Percentiles rank a stretch among this genome's conserved stretches.
These are phyloP conservation scores for Tricholauxania praeusta DNA, from an alignment of 2,888 invertebrate species.

Conservation along the genomic window DNA sequence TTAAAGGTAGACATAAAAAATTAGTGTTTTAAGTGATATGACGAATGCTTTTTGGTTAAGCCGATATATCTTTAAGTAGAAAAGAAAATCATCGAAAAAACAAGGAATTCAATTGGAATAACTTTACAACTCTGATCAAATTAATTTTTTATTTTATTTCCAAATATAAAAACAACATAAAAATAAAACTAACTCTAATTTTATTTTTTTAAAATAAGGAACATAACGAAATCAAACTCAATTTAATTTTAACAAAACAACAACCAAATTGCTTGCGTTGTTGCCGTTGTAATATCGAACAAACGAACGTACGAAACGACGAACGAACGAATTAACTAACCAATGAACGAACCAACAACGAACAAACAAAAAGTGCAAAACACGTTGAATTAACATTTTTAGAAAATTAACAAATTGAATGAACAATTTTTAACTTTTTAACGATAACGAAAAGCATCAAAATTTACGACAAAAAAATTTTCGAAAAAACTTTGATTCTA, in stretches of 20 bases:
- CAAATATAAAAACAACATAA: background rate
- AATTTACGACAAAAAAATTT: slow-evolving; percentile 9
- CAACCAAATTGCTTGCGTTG: too few species aligned
- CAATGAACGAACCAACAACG: slow-evolving; percentile 5
- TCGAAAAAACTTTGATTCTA: slow-evolving; percentile 3
- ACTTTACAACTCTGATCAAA: too few species aligned
- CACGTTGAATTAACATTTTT: slow-evolving; percentile 21
- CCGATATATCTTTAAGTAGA: too few species aligned
- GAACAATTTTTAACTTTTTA: slow-evolving; percentile 5
- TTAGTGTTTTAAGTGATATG: too few species aligned
- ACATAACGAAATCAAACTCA: background rate
- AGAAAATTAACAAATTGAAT: slow-evolving; percentile 14
- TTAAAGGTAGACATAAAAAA: too few species aligned
- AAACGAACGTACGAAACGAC: slow-evolving; percentile 20
- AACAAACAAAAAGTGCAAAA: slow-evolving; percentile 26
- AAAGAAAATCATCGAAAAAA: too few species aligned
- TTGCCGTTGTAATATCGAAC: background rate
- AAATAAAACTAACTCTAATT: background rate
- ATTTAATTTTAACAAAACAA: too few species aligned
- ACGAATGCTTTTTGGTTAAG: too few species aligned
- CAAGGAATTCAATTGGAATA: too few species aligned
- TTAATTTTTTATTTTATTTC: background rate
- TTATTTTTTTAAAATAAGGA: background rate
- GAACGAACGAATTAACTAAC: too few species aligned
- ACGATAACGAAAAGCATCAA: slow-evolving; percentile 26